Evolutionary conservation across 2,888 invertebrate genomes (phyloP), one percentile per base, ranked within the genome.

Genomic region (Drosophila atroscutellata): DNA sequence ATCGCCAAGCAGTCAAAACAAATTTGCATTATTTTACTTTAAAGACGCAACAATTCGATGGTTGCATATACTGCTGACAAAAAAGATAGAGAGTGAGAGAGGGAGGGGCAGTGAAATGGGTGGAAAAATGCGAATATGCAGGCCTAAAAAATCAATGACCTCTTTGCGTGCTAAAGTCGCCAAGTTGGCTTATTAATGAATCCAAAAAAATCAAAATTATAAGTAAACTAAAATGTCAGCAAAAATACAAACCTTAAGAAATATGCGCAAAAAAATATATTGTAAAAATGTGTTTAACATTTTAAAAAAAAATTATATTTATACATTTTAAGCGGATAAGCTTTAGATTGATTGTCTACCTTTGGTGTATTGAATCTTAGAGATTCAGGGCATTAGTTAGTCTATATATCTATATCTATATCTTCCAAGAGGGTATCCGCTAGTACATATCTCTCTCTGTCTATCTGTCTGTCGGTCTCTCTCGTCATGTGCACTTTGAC

Each of bases 131-230:
- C 42, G 34, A 59, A 42, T 30, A 63, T 60, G 66, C 61, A 73
- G 65, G 72, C 72, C 65, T 63, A 47, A 61, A 71, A 75, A 81
- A 81, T 77, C 84, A 83, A 83, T 81, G 81, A 81, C 81, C 81
- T 74, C 69, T 72, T 81, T 72, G 83, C 49, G 52, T 60, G 56
- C 49, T 28, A 60, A 76, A 75, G 50, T 36, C 60, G 75, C 60
- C 64, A 67, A 81, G 42, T 81, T 84, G 75, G 84, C 81, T 78
- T 84, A 81, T 84, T 75, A 67, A 66, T 73, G 55, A 70, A 61
- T 70, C 51, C 51, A 58, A 64, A 59, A 60, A 63, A 15, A 34
- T 13, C 3, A 13, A 24, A 34, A 8, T 32, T 4, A 18, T 32
- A 9, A 6, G 8, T 32, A 65, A 62, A 28, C n/a, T 42, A 47